Base-by-base conservation (phyloP, 1,140 invertebrate genomes). In the Cydia fagiglandana region DNA sequence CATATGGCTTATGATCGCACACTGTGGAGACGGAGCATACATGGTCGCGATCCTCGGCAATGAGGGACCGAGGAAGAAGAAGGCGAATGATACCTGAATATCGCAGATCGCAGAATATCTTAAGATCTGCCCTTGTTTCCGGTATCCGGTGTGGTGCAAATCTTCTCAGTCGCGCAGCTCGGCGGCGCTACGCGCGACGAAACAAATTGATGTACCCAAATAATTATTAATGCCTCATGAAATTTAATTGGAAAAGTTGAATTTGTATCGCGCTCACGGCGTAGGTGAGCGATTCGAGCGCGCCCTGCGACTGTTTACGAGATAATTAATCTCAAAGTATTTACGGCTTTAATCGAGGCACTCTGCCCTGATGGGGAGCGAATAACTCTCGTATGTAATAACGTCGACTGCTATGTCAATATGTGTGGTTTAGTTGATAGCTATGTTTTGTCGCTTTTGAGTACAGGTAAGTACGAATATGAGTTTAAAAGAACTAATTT, bases 221-320 rank as follows among this genome's bases (percentile, higher is more conserved):
- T 93, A 93, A 93, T 93, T 93, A 93, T 93, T 93, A 92, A 93
- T 93, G 93, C 93, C 91, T 93, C 92, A 93, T 90, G 92, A 93
- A 93, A 93, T 93, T 93, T 93, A 93, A 93, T 93, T 93, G 93
- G 93, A 93, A 93, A 93, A 93, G 92, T 93, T 93, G 91, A 91
- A 93, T 93, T 92, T 91, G 91, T 93, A 92, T 91, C 90, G 86
- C 86, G 89, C 85, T 90, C 87, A 91, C 90, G 90, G 91, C 89
- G 91, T 91, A 91, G 91, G 89, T 91, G 90, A 92, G 89, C 88
- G 90, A 89, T 90, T 87, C 83, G 85, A 86, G 88, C 83, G 79
- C 85, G 84, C 84, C 80, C 84, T 83, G 84, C 84, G 86, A 91
- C 87, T 93, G 89, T 93, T 93, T 93, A 93, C 91, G 91, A 93